A percentile compares a stretch with the other conserved stretches of the same genome.
Evolutionary conservation across 2,888 invertebrate genomes (phyloP).

Genomic region (Watsonalla cultraria): DNA sequence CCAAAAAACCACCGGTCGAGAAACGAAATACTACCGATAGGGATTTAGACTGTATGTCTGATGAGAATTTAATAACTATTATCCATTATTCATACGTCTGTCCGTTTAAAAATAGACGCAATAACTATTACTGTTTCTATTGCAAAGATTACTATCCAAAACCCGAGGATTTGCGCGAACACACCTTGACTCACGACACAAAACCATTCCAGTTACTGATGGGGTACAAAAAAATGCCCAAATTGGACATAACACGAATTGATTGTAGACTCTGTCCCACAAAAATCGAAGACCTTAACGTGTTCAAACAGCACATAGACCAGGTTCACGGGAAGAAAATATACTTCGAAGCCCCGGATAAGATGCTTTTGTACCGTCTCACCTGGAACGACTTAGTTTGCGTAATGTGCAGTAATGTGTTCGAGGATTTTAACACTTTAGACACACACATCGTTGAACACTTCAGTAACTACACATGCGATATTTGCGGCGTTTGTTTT

Average conservation of each 20-base stretch:
- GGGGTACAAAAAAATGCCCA: constrained; percentile 69
- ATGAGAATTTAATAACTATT: constrained; percentile 63
- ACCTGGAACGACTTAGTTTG: constrained; percentile 69
- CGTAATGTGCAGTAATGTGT: constrained; percentile 65
- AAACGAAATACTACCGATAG: constrained; percentile 61
- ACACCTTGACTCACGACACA: constrained; percentile 60
- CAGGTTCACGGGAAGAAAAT: constrained; percentile 61
- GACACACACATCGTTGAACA: constrained; percentile 70
- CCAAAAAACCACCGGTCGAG: constrained; percentile 47
- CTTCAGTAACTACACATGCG: constrained; percentile 67
- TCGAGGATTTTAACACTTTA: constrained; percentile 61
- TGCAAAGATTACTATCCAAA: constrained; percentile 69
- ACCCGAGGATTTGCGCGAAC: constrained; percentile 64
- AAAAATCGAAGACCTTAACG: constrained; percentile 55
- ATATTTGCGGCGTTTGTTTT: constrained; percentile 68
- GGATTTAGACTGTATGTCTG: constrained; percentile 67
- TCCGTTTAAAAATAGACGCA: constrained; percentile 65
- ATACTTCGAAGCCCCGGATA: constrained; percentile 66
- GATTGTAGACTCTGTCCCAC: constrained; percentile 56
- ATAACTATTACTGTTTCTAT: constrained; percentile 70
- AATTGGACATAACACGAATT: constrained; percentile 64
- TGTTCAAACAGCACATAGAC: constrained; percentile 62
- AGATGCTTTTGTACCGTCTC: constrained; percentile 54
- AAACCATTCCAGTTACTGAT: constrained; percentile 65
- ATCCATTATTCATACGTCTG: constrained; percentile 67